phyloP scores from a whole-genome alignment of 2,888 invertebrate species.

The Heliconius hortense region DNA sequence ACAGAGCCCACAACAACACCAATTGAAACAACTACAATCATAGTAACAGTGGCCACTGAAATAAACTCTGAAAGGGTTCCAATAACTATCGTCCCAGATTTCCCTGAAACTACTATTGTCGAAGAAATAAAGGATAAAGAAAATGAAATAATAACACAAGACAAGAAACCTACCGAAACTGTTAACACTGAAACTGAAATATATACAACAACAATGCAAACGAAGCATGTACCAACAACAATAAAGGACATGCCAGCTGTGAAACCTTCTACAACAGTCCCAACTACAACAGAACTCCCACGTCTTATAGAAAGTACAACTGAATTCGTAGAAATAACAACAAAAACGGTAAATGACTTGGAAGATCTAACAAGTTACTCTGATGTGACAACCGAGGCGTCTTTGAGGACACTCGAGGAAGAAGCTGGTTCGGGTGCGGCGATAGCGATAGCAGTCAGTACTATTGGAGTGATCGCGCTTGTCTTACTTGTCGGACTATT shows the following conservation, averaged over 20 bases:
- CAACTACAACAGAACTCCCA: slow-evolving; percentile 47
- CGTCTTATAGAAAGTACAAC: slow-evolving; percentile 52
- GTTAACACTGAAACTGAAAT: slow-evolving; percentile 26
- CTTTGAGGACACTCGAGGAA: slow-evolving; percentile 55
- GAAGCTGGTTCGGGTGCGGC: slow-evolving; percentile 85
- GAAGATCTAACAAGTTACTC: slow-evolving; percentile 61
- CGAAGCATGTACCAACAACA: slow-evolving; percentile 43
- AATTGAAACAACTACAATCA: slow-evolving; percentile 54
- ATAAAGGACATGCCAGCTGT: slow-evolving; percentile 37
- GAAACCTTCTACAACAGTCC: slow-evolving; percentile 42
- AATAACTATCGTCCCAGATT: slow-evolving; percentile 41
- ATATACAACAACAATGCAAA: slow-evolving; percentile 43
- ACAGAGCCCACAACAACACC: slow-evolving; percentile 44
- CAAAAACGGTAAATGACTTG: slow-evolving; percentile 55
- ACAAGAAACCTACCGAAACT: slow-evolving; percentile 45
- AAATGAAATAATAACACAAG: slow-evolving; percentile 64
- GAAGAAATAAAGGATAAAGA: slow-evolving; percentile 61
- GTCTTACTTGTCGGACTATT: slow-evolving; percentile 88
- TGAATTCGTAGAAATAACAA: slow-evolving; percentile 55
- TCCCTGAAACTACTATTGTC: slow-evolving; percentile 60
- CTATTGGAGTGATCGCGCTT: slow-evolving; percentile 89
- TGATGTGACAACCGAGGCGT: slow-evolving; percentile 66
- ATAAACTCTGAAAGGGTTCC: slow-evolving; percentile 58
- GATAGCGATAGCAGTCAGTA: slow-evolving; percentile 90
- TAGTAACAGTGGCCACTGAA: slow-evolving; percentile 62